Evolutionary conservation across 2,888 invertebrate species (phyloP).

Genomic region (Ramazzottius varieornatus): DNA sequence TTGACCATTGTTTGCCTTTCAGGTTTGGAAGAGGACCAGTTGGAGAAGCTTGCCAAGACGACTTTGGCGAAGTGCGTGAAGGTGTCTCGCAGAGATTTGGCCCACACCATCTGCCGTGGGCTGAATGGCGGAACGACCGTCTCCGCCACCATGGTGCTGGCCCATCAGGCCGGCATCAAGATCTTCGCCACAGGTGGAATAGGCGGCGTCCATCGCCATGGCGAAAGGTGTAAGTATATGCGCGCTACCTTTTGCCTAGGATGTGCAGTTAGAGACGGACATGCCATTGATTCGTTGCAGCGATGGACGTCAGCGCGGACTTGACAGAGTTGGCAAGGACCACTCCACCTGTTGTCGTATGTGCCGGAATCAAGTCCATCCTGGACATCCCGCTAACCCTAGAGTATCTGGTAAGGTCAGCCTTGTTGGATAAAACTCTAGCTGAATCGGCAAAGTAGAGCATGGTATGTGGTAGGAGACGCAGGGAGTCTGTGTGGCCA

Average conservation of each 20-base stretch:
- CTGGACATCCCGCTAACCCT: slow-evolving; percentile 76
- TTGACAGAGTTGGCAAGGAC: slow-evolving; percentile 62
- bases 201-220: slow-evolving; percentile 80
- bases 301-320: slow-evolving; percentile 75
- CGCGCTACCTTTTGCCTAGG: not conserved
- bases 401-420: slow-evolving; percentile 49
- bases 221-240: slow-evolving; percentile 33
- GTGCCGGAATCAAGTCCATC: slow-evolving; percentile 87
- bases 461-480: slow-evolving; percentile 41
- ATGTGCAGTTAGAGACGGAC: not conserved
- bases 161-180: slow-evolving; percentile 50
- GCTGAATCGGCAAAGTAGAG: no score
- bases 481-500: slow-evolving; percentile 65
- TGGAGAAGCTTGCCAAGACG: not conserved
- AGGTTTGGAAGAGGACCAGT: not conserved
- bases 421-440: no score
- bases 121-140: slow-evolving; percentile 80
- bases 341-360: slow-evolving; percentile 64
- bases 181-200: slow-evolving; percentile 67
- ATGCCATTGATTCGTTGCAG: slow-evolving; percentile 14
- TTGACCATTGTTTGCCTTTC: not conserved
- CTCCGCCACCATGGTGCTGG: slow-evolving; percentile 64
- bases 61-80: slow-evolving; percentile 4
- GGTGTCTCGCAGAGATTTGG: not conserved
- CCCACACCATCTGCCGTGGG: slow-evolving; percentile 18